phyloP scores from a whole-genome alignment of 2,888 invertebrate genomes.

The Temnothorax unifasciatus region DNA sequence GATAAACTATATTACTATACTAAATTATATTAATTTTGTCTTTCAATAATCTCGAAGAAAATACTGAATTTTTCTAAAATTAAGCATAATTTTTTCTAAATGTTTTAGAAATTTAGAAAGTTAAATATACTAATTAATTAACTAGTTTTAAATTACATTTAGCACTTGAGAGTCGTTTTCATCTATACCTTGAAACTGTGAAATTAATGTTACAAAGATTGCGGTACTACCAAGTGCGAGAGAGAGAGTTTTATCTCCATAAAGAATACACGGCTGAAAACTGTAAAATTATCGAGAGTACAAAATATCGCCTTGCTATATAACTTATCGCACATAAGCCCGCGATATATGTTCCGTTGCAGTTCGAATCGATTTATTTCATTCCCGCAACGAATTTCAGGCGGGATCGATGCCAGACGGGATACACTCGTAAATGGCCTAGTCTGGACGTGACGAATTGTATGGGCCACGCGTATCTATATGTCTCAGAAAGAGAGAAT shows the following conservation, averaged over 20 bases:
- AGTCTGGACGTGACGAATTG: constrained; percentile 66
- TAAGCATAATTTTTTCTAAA: background rate
- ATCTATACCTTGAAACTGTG: background rate
- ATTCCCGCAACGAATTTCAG: constrained; percentile 66
- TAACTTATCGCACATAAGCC: constrained; percentile 36
- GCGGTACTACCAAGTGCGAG: background rate
- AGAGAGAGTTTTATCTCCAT: background rate
- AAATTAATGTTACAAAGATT: background rate
- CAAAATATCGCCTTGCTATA: constrained; percentile 36
- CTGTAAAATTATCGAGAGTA: constrained; percentile 32
- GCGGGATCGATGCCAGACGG: constrained; percentile 70
- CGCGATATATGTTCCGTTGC: constrained; percentile 27
- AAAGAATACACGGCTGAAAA: constrained; percentile 4
- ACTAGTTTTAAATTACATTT: background rate
- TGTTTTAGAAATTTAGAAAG: background rate
- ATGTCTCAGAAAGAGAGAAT: constrained; percentile 53
- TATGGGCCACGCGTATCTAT: constrained; percentile 38
- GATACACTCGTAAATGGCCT: constrained; percentile 65
- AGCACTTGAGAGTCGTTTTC: background rate
- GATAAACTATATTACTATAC: background rate
- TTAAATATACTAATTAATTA: background rate
- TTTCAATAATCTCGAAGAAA: background rate
- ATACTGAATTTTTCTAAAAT: background rate
- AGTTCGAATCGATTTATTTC: constrained; percentile 52
- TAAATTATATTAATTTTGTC: background rate